phyloP scores from a whole-genome alignment of 2,888 invertebrate species.

The Macrostomum cliftonense region DNA sequence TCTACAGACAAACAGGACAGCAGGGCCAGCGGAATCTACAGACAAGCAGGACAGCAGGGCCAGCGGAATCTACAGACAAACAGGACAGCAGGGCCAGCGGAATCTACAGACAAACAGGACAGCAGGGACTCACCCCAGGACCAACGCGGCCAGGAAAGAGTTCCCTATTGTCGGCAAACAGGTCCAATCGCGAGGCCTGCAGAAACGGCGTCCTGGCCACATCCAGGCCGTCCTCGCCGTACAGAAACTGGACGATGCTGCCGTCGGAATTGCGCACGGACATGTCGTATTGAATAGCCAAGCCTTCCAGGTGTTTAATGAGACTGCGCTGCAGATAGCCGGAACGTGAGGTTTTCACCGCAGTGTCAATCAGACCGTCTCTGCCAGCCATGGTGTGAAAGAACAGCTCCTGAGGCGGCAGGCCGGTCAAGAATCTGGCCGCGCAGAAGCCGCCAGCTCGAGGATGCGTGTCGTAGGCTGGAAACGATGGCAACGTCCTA shows the following conservation, averaged over 20 bases:
- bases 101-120: no score
- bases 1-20: no score
- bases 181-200: conserved; percentile 37
- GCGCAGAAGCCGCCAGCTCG: conserved; percentile 87
- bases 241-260: conserved; percentile 64
- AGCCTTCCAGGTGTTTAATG: conserved; percentile 87
- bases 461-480: conserved; percentile 64
- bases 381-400: conserved; percentile 99
- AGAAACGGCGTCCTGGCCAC: conserved; percentile 68
- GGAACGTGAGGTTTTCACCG: conserved; percentile 92
- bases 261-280: conserved; percentile 88
- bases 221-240: conserved; percentile 46
- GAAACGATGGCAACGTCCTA: conserved; percentile 68
- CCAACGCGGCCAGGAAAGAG: not conserved
- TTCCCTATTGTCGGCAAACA: conserved; percentile 12
- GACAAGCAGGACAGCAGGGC: no score
- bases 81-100: no score
- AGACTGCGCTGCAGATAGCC: conserved; percentile 91
- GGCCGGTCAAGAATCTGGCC: conserved; percentile 91
- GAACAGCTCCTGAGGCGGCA: conserved; percentile 89
- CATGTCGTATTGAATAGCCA: conserved; percentile 73
- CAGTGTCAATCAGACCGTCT: conserved; percentile 96
- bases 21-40: no score
- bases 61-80: no score
- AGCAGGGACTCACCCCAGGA: no score